Percentiles rank a stretch among this genome's conserved stretches.
These are phyloP conservation scores for Phalacrocorax pelagicus DNA, from an alignment of 2,113 vertebrate species.

Conservation along the genomic window DNA sequence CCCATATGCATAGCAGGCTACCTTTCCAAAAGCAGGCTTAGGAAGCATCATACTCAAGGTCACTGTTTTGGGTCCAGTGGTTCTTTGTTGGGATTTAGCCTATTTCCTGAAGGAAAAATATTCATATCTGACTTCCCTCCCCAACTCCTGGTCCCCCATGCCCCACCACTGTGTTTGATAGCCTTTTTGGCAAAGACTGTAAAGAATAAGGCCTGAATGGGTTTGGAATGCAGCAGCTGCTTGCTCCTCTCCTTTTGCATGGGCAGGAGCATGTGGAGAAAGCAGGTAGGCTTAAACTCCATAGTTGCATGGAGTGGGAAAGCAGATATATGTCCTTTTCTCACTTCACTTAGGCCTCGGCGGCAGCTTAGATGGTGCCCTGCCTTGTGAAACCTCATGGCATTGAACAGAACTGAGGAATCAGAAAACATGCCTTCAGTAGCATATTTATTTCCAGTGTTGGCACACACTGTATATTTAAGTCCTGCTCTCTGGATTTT, in stretches of 20 bases:
- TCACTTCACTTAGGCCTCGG: background rate
- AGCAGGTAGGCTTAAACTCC: background rate
- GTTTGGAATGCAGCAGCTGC: background rate
- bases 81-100: background rate
- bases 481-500: background rate
- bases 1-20: conserved; percentile 37
- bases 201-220: background rate
- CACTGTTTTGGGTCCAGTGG: background rate
- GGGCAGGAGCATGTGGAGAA: background rate
- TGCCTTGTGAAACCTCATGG: background rate
- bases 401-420: background rate
- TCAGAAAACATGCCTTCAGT: background rate
- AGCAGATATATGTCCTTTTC: rapidly evolving
- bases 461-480: background rate
- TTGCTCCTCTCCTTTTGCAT: background rate
- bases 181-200: background rate
- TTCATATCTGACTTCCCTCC: background rate
- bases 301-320: background rate
- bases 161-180: background rate
- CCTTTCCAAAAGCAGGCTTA: conserved; percentile 24
- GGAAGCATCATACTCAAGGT: background rate
- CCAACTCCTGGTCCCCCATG: no score
- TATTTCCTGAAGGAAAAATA: background rate
- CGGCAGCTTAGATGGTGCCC: background rate
- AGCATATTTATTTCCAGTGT: background rate